Evolutionary conservation across 2,113 vertebrate genomes (phyloP).

Genomic region (Plecotus auritus): DNA sequence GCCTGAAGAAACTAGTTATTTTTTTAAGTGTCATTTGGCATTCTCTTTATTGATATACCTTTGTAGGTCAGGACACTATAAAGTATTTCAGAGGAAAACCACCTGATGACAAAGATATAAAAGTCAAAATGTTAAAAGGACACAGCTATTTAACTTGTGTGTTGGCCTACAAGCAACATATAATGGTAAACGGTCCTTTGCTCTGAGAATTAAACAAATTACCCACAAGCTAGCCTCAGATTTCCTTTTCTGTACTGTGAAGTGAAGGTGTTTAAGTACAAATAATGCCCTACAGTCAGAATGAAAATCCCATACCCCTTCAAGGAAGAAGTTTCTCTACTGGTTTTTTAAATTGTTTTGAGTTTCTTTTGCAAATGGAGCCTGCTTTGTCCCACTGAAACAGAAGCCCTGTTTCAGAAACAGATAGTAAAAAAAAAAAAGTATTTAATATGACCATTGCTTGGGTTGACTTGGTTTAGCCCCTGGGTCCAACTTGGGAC

Average conservation of each 20-base stretch:
- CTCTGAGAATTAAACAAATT: neutral
- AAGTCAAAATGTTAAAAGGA: constrained; percentile 37
- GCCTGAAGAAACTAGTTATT: constrained; percentile 6
- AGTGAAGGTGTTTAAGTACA: neutral
- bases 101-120: constrained; percentile 30
- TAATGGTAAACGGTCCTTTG: neutral
- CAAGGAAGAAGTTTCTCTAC: neutral
- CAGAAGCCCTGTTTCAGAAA: constrained; percentile 43
- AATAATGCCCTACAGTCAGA: neutral
- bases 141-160: neutral
- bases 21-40: constrained; percentile 51
- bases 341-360: constrained; percentile 30
- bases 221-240: neutral
- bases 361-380: constrained; percentile 63
- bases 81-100: constrained; percentile 32
- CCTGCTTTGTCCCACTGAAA: constrained; percentile 45
- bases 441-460: constrained; percentile 47
- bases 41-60: constrained; percentile 51
- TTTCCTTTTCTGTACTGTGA: neutral
- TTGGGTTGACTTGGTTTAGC: constrained; percentile 59
- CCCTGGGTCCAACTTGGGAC: constrained; percentile 50
- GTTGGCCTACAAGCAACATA: neutral
- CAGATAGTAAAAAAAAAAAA: constrained; percentile 28
- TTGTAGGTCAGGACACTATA: constrained; percentile 33
- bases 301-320: rapidly evolving